Base-by-base conservation (phyloP, 2,888 invertebrate genomes). In the Thereva nobilitata region DNA sequence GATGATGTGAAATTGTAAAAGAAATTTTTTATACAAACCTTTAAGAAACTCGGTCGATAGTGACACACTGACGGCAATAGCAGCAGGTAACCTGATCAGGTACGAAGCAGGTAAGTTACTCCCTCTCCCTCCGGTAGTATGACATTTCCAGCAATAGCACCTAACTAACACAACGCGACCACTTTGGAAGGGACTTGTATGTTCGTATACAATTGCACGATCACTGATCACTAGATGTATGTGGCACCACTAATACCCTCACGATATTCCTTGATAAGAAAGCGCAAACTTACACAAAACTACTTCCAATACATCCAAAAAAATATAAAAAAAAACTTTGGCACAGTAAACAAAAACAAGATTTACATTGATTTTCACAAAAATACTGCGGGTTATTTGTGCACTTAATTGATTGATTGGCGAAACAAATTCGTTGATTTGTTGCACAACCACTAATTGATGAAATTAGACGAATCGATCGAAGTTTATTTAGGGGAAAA, bases 41-140 rank as follows among this genome's bases (percentile, higher is more conserved):
- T 59, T 59, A n/a, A n/a, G 38, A 53, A 59, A 59, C 47, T 59
- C 57, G 57, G 57, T 47, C 57, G 47, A 59, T 23, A 23, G 23
- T 23, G 23, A 23, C 23, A 23, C 23, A 23, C 23, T 23, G 23
- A 23, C 23, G 23, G 23, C 23, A 47, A 59, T 44, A 47, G 57
- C 50, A 6, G 35, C 6, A 37, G 2, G 57, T 59, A 23, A 23
- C 23, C 23, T 47, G 47, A 47, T 47, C 57, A 59, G 57, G 57
- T 59, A 47, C 45, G 47, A 59, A 47, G 38, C 57, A 59, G 57
- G 57, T 59, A 59, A 59, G 47, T 38, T 41, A 37, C 57, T 59
- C 50, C 12, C 37, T 45, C 10, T 10, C 34, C 45, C 38, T 47
- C 47, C 57, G 47, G 47, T 45, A 59, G 44, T 47, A 59, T 59